Percentiles rank a stretch among this genome's conserved stretches.
These are phyloP conservation scores for Furcifer pardalis DNA, from an alignment of 2,797 vertebrate species.

Conservation along the genomic window DNA sequence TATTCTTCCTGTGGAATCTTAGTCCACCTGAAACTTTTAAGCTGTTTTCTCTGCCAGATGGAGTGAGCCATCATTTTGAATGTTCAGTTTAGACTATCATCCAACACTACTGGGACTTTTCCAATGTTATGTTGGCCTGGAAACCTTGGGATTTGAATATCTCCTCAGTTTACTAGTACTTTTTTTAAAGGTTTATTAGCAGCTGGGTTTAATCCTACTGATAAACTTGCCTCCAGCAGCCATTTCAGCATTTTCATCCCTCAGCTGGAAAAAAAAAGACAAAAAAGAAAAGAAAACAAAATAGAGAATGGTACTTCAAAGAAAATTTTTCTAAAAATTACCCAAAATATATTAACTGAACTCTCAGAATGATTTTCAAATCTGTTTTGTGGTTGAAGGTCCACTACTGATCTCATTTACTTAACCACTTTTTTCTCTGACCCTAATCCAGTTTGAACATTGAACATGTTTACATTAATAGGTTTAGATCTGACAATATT, in stretches of 20 bases:
- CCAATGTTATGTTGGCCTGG: slow-evolving; percentile 70
- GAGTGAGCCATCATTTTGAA: slow-evolving; percentile 69
- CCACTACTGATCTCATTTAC: slow-evolving; percentile 60
- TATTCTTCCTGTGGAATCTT: slow-evolving; percentile 67
- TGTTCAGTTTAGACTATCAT: slow-evolving; percentile 70
- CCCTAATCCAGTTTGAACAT: slow-evolving; percentile 57
- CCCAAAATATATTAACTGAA: slow-evolving; percentile 74
- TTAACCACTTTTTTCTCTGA: slow-evolving; percentile 58
- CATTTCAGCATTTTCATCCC: slow-evolving; percentile 48
- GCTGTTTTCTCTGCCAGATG: slow-evolving; percentile 66
- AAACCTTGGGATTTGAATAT: slow-evolving; percentile 69
- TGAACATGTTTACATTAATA: slow-evolving; percentile 53
- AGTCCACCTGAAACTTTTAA: slow-evolving; percentile 62
- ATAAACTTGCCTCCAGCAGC: slow-evolving; percentile 59
- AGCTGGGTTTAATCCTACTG: slow-evolving; percentile 52
- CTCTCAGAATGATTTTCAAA: slow-evolving; percentile 72
- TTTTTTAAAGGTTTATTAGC: slow-evolving; percentile 70
- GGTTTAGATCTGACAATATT: slow-evolving; percentile 68
- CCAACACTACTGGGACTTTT: slow-evolving; percentile 72
- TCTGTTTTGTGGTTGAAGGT: slow-evolving; percentile 64
- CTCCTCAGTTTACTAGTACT: slow-evolving; percentile 65
- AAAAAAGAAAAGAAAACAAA: slow-evolving; percentile 67
- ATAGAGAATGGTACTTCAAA: slow-evolving; percentile 66
- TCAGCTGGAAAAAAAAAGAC: no score
- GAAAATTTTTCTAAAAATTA: slow-evolving; percentile 69